Evolutionary conservation across 2,113 vertebrate genomes (phyloP).

Genomic region (Larimichthys polyactis): DNA sequence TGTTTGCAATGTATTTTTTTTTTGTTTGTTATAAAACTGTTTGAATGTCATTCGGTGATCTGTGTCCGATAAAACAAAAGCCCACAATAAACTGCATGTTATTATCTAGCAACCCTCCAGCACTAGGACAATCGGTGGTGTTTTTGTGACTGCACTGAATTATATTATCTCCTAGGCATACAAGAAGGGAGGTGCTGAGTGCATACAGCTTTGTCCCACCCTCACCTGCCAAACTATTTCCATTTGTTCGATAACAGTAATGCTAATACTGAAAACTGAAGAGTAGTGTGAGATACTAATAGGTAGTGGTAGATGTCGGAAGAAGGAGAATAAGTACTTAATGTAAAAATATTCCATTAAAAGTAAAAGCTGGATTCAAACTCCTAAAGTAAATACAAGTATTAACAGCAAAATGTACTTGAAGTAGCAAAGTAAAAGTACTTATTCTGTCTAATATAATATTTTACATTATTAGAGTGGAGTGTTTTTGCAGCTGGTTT

Average conservation of each 20-base stretch:
- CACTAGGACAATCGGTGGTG: neutral
- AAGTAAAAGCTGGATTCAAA: neutral
- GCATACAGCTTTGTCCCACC: neutral
- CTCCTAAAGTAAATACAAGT: neutral
- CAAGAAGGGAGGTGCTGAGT: neutral
- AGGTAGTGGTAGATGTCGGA: neutral
- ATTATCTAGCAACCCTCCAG: neutral
- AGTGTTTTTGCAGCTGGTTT: neutral
- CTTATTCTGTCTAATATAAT: neutral
- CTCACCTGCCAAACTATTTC: neutral
- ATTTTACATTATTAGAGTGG: neutral
- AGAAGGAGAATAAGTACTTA: neutral
- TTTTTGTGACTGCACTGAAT: neutral
- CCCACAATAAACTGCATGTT: neutral
- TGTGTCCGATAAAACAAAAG: neutral
- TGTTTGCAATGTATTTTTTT: neutral
- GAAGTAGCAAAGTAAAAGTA: neutral
- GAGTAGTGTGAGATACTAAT: conserved; percentile 1
- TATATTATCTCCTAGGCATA: neutral
- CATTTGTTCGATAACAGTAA: neutral
- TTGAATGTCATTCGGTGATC: neutral
- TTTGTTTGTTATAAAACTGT: neutral
- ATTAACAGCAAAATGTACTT: neutral
- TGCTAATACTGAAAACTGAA: neutral
- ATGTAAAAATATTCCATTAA: neutral